phyloP scores from a whole-genome alignment of 2,797 vertebrate genomes.

The Onychomys leucogaster region DNA sequence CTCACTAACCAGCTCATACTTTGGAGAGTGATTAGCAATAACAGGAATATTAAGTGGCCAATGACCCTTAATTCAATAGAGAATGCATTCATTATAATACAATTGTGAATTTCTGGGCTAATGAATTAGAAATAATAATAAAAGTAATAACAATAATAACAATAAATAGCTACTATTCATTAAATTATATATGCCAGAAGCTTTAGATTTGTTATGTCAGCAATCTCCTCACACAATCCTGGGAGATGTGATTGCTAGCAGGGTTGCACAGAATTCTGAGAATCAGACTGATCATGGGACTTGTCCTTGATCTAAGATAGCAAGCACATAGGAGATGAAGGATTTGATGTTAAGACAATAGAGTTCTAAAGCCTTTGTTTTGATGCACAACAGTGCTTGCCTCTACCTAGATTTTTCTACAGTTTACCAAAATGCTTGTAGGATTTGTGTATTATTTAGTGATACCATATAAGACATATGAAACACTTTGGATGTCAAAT shows the following conservation, averaged over 20 bases:
- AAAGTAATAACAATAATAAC: not conserved
- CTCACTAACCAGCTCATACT: not conserved
- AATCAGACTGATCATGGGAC: not conserved
- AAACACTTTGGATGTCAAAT: not conserved
- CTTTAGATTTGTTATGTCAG: not conserved
- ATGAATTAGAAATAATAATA: not conserved
- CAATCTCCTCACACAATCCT: not conserved
- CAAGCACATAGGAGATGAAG: not conserved
- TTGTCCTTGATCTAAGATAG: not conserved
- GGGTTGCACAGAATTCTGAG: not conserved
- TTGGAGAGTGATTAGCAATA: slow-evolving; percentile 35
- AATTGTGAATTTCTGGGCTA: slow-evolving; percentile 35
- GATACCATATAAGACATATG: not conserved
- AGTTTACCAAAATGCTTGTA: not conserved
- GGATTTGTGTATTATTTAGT: not conserved
- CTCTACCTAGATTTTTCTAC: not conserved
- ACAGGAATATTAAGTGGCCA: not conserved
- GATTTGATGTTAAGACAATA: not conserved
- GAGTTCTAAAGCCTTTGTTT: slow-evolving; percentile 38
- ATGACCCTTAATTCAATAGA: slow-evolving; percentile 33
- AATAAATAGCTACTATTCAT: not conserved
- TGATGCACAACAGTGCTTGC: not conserved
- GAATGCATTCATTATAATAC: slow-evolving; percentile 2
- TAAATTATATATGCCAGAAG: not conserved
- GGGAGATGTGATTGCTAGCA: not conserved